phyloP scores from a whole-genome alignment of 2,888 invertebrate genomes.

The Nephrocerus scutellatus region DNA sequence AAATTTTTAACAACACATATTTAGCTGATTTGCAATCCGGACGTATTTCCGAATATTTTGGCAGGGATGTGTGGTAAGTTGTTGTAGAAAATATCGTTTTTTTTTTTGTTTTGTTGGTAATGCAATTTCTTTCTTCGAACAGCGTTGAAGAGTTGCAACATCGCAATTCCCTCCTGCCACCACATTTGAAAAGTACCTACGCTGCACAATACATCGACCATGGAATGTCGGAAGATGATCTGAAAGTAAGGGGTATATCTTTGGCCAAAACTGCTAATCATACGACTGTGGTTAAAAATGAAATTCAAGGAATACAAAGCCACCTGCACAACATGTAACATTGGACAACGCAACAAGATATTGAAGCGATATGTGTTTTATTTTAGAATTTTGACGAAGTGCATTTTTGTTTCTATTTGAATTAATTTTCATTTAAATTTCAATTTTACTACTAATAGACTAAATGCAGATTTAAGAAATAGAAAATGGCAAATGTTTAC shows the following conservation, averaged over 20 bases:
- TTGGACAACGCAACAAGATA: too few relatives aligned
- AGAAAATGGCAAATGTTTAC: too few relatives aligned
- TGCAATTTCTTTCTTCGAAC: conserved; percentile 1
- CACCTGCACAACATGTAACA: conserved; percentile 9
- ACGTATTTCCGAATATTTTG: conserved; percentile 43
- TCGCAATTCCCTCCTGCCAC: conserved; percentile 75
- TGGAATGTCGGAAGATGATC: conserved; percentile 57
- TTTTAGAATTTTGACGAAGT: too few relatives aligned
- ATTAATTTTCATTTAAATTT: too few relatives aligned
- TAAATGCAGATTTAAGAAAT: too few relatives aligned
- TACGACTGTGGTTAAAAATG: conserved; percentile 16
- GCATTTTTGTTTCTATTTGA: too few relatives aligned
- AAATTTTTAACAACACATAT: conserved; percentile 75
- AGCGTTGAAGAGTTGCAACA: conserved; percentile 64
- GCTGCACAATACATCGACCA: conserved; percentile 69
- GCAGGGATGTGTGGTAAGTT: conserved; percentile 32
- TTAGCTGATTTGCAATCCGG: conserved; percentile 60
- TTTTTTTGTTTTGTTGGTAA: conserved; percentile 8
- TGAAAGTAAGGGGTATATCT: conserved; percentile 59
- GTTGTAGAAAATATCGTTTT: not conserved
- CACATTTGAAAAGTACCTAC: conserved; percentile 78
- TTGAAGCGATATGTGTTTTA: too few relatives aligned
- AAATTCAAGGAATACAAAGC: conserved; percentile 17
- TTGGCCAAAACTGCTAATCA: too few relatives aligned
- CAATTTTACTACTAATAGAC: too few relatives aligned